A percentile compares a stretch with the other conserved stretches of the same genome.
Conservation (phyloP, 2,797 vertebrate genomes). For the Enteromius paludinosus region DNA sequence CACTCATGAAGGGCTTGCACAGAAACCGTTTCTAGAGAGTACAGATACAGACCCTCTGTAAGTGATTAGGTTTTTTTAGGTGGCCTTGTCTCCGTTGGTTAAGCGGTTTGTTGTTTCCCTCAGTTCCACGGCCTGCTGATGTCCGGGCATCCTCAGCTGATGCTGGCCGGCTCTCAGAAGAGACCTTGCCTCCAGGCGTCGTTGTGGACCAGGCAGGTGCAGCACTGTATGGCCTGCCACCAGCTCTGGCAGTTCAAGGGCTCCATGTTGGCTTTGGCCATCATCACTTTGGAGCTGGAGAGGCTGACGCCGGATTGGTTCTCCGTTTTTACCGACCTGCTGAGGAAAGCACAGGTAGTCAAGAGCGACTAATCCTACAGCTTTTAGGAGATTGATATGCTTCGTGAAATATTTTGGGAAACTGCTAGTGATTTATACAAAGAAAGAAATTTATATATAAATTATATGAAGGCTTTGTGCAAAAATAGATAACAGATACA, state of each 20-base stretch:
- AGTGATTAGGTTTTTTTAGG: background rate
- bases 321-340: slow-evolving; percentile 87
- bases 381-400: background rate
- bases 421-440: background rate
- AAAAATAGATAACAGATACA: too few species aligned
- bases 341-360: slow-evolving; percentile 90
- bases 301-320: slow-evolving; percentile 87
- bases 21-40: slow-evolving; percentile 2
- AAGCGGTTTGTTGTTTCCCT: slow-evolving; percentile 48
- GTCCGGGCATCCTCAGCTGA: slow-evolving; percentile 81
- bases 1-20: slow-evolving; percentile 31
- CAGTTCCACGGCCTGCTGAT: slow-evolving; percentile 87
- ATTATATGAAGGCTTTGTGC: too few species aligned
- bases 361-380: background rate
- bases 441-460: background rate
- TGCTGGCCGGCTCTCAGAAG: slow-evolving; percentile 83
- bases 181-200: slow-evolving; percentile 90
- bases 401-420: background rate
- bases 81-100: slow-evolving; percentile 21
- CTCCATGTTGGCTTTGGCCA: slow-evolving; percentile 95
- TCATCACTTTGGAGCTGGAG: slow-evolving; percentile 98
- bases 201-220: slow-evolving; percentile 94
- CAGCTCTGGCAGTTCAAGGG: slow-evolving; percentile 97
- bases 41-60: slow-evolving; percentile 5
- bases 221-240: slow-evolving; percentile 99